Conservation (phyloP, 2,113 vertebrate species). For the Lonchura striata region DNA sequence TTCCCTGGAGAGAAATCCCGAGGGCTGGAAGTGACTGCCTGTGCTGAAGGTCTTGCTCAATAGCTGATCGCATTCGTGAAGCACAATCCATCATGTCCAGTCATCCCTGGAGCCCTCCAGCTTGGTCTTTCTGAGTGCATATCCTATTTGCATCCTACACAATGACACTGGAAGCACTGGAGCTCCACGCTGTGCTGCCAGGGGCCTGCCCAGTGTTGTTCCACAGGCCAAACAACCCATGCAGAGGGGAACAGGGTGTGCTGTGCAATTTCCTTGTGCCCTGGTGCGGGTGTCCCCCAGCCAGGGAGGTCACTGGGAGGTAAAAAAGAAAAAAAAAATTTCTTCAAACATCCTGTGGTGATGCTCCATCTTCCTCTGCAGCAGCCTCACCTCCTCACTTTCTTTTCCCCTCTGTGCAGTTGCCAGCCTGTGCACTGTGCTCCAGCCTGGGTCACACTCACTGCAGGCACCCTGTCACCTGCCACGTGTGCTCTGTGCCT, state of each 20-base stretch:
- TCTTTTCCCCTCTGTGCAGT: neutral
- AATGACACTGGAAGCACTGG: neutral
- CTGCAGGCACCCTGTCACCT: neutral
- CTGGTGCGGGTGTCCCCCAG: rapidly evolving
- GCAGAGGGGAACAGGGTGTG: rapidly evolving
- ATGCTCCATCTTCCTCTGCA: neutral
- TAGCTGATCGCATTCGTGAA: neutral
- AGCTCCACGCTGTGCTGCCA: neutral
- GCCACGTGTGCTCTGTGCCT: rapidly evolving
- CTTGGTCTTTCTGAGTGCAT: neutral
- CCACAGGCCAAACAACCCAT: neutral
- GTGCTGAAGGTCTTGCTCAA: neutral
- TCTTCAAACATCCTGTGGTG: neutral
- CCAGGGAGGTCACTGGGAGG: neutral
- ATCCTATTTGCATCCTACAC: neutral
- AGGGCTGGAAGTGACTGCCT: neutral
- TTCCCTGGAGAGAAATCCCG: neutral
- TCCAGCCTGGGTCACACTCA: neutral
- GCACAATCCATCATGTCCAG: neutral
- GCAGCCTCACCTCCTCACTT: rapidly evolving
- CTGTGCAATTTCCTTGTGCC: neutral
- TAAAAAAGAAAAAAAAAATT: neutral
- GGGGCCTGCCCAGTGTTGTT: rapidly evolving
- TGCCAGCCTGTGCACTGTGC: neutral
- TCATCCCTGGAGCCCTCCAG: neutral